Evolutionary conservation across 2,888 invertebrate genomes (phyloP).

Genomic region (Strigamia transsilvanica): DNA sequence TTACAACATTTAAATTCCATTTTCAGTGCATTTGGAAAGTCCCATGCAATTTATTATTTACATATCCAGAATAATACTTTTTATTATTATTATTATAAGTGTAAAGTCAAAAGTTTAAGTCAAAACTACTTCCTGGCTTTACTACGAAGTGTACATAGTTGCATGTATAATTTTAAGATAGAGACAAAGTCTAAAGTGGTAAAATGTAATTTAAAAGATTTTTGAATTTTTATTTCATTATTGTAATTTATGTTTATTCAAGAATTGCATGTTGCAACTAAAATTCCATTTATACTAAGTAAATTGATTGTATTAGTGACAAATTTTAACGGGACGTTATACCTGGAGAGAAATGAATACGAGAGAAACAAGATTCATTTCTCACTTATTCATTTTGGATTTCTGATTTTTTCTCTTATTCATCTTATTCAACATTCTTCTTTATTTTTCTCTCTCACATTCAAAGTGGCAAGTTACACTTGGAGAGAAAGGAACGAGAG

Average conservation of each 20-base stretch:
- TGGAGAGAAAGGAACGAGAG: too few species aligned
- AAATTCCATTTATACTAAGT: constrained; percentile 5
- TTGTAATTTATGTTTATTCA: background rate
- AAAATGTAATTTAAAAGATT: constrained; percentile 6
- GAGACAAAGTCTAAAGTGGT: background rate
- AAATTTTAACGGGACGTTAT: too few species aligned
- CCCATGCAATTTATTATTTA: background rate
- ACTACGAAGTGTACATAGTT: background rate
- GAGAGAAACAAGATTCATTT: too few species aligned
- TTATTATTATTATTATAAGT: background rate
- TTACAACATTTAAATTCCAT: constrained; percentile 11
- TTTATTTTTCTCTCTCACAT: too few species aligned
- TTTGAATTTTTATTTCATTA: background rate
- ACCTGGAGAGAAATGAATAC: too few species aligned
- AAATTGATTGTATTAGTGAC: background rate
- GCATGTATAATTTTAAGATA: constrained; percentile 1
- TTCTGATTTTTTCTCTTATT: too few species aligned
- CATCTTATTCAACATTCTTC: too few species aligned
- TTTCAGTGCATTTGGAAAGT: background rate
- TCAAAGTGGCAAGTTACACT: too few species aligned
- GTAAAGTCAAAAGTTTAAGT: constrained; percentile 13
- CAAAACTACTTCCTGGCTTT: constrained; percentile 15
- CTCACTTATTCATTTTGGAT: too few species aligned
- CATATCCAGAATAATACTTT: background rate
- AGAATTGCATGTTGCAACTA: constrained; percentile 1